Percentiles rank a stretch among this genome's conserved stretches.
Evolutionary conservation across 2,797 vertebrate genomes (phyloP).

Genomic region (Numenius phaeopus): DNA sequence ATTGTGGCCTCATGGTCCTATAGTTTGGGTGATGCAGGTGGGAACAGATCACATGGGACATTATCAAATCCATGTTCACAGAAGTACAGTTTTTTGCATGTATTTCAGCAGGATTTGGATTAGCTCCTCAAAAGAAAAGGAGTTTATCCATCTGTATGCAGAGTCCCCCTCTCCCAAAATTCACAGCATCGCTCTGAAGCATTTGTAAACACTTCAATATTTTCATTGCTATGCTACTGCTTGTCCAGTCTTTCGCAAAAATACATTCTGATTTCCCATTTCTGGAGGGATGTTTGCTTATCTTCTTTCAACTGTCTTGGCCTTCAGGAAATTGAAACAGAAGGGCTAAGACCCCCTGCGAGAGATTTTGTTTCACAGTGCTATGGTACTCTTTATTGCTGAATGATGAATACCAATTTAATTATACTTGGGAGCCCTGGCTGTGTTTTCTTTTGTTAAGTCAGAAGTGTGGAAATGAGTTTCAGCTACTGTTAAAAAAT

Average conservation of each 20-base stretch:
- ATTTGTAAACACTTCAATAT: not conserved
- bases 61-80: not conserved
- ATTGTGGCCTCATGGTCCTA: not conserved
- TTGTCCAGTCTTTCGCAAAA: not conserved
- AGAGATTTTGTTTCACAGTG: conserved; percentile 19
- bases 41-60: not conserved
- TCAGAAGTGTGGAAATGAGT: conserved; percentile 50
- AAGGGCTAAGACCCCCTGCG: conserved; percentile 12
- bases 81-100: not conserved
- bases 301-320: conserved; percentile 9
- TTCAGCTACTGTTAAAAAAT: conserved; percentile 40
- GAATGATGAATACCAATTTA: conserved; percentile 49
- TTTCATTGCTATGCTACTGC: not conserved
- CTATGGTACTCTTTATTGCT: not conserved
- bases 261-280: not conserved
- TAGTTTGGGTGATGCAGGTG: not conserved
- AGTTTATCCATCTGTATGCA: not conserved
- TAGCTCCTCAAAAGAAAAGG: not conserved
- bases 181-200: not conserved
- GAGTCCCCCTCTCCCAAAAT: not conserved
- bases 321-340: conserved; percentile 47
- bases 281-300: conserved; percentile 28
- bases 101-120: not conserved
- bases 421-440: conserved; percentile 33
- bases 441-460: conserved; percentile 44